Percentiles rank a stretch among this genome's conserved stretches.
phyloP scores from a whole-genome alignment of 1,140 invertebrate species.

The Ephestia elutella region DNA sequence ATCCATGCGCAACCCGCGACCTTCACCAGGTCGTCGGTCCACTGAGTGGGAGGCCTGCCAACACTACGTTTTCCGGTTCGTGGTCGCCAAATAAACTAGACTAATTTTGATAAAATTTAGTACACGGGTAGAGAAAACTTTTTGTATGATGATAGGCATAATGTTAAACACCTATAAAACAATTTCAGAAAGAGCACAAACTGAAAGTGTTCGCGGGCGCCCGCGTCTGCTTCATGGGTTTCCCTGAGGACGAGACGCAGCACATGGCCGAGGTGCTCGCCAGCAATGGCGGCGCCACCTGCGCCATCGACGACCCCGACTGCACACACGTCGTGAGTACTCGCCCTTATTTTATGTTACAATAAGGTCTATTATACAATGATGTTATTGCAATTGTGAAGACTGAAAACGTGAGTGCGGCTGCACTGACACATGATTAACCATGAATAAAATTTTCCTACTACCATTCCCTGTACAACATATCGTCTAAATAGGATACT shows the following conservation, averaged over 20 bases:
- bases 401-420: background rate
- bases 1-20: too few species aligned
- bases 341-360: background rate
- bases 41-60: too few species aligned
- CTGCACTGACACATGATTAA: background rate
- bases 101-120: too few species aligned
- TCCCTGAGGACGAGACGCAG: slow-evolving; percentile 88
- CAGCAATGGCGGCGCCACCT: slow-evolving; percentile 87
- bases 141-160: too few species aligned
- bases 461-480: too few species aligned
- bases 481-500: too few species aligned
- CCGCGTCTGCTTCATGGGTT: slow-evolving; percentile 91
- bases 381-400: too few species aligned
- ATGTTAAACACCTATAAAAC: background rate
- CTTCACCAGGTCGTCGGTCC: too few species aligned
- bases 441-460: too few species aligned
- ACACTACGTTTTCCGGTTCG: too few species aligned
- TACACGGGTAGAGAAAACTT: too few species aligned
- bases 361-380: background rate
- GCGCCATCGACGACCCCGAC: slow-evolving; percentile 83
- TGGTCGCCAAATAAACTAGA: too few species aligned
- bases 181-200: slow-evolving; percentile 78
- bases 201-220: slow-evolving; percentile 92
- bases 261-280: slow-evolving; percentile 93
- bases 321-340: slow-evolving; percentile 92